Evolutionary conservation across 2,797 vertebrate genomes (phyloP), one percentile per base, ranked within the genome.

Genomic region (Lates japonicus): DNA sequence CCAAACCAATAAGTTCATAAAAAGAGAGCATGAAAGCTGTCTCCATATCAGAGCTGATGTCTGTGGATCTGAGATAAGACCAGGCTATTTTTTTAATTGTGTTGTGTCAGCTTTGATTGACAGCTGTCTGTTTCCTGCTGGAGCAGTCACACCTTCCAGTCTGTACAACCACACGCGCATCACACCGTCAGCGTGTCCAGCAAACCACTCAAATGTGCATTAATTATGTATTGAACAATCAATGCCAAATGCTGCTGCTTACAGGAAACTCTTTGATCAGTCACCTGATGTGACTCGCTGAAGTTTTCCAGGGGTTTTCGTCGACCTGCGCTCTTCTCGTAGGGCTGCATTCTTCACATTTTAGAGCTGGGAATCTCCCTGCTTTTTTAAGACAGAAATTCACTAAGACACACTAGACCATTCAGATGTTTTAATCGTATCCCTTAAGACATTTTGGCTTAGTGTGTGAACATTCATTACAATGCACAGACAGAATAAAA

Each of bases 181-280:
- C 65, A 59, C 49, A 19, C 60, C 68, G 35, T 83, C 72, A 68
- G 57, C 5, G 44, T 37, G 22, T 59, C 42, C 81, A 58, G n/a
- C 44, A 75, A 85, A 76, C 80, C 90, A 80, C 88, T 91, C 88
- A 68, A 54, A 65, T 41, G 25, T 9, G 39, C 90, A 94, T 93
- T 85, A 89, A 91, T 88, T 83, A 94, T 92, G 66, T 48, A 93
- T 83, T 61, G 76, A 82, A 71, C 70, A 73, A 87, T 88, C 72
- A 19, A 83, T 87, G 71, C 20, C 29, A 71, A 82, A 76, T 51
- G 54, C 73, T 76, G 80, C 82, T 82, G 77, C 61, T 90, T 86
- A 87, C 75, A 67, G 80, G 91, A 91, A 92, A 80, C 62, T 55
- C 65, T 84, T 73, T 82, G 76, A 80, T 79, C 70, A 5, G 51